phyloP scores from a whole-genome alignment of 1,140 invertebrate genomes.

The Oryzaephilus surinamensis region DNA sequence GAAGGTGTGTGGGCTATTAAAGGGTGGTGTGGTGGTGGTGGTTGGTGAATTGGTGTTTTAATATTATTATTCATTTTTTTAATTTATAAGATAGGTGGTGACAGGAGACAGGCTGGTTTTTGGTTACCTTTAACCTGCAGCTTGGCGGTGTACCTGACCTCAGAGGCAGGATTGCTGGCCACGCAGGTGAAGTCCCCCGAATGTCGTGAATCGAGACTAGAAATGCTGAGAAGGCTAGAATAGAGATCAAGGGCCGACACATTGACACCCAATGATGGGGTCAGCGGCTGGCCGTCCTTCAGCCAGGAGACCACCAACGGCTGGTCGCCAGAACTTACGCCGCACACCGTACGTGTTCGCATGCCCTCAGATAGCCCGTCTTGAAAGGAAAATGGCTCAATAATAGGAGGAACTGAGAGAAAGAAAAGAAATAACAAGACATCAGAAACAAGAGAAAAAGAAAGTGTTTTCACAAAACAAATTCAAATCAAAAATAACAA shows the following conservation, averaged over 20 bases:
- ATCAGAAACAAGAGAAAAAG: slow-evolving; percentile 50
- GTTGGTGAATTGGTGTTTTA: too few relatives aligned
- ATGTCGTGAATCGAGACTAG: slow-evolving; percentile 60
- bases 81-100: too few relatives aligned
- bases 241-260: slow-evolving; percentile 62
- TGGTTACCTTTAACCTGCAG: slow-evolving; percentile 73
- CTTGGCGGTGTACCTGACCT: slow-evolving; percentile 68
- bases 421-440: slow-evolving; percentile 48
- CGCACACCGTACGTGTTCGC: slow-evolving; percentile 74
- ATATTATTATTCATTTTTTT: too few relatives aligned
- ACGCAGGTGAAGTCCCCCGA: slow-evolving; percentile 74
- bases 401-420: slow-evolving; percentile 73
- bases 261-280: slow-evolving; percentile 51
- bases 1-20: slow-evolving; percentile 33
- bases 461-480: slow-evolving; percentile 19
- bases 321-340: slow-evolving; percentile 68
- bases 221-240: slow-evolving; percentile 66
- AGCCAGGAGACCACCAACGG: slow-evolving; percentile 67
- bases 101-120: slow-evolving; percentile 17
- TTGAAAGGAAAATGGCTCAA: slow-evolving; percentile 75
- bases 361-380: slow-evolving; percentile 73
- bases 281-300: slow-evolving; percentile 60
- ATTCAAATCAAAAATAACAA: slow-evolving; percentile 14
- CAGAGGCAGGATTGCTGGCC: slow-evolving; percentile 65
- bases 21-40: slow-evolving; percentile 21